Percentiles rank a stretch among this genome's conserved stretches.
phyloP scores from a whole-genome alignment of 2,113 vertebrate genomes.

The Hepsetus odoe region DNA sequence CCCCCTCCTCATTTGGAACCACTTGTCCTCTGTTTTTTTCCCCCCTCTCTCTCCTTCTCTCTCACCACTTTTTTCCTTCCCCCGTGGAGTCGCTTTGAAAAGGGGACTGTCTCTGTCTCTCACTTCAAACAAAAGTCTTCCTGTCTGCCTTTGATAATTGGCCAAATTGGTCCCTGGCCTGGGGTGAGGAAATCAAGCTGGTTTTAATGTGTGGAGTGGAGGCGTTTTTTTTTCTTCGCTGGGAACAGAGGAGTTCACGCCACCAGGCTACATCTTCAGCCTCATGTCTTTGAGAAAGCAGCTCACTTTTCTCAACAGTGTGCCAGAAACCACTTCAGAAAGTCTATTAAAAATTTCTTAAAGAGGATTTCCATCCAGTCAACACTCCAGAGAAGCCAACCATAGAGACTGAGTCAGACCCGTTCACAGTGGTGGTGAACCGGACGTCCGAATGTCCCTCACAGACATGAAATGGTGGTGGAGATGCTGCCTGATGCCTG shows the following conservation, averaged over 20 bases:
- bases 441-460: no score
- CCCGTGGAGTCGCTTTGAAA: conserved; percentile 68
- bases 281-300: not conserved
- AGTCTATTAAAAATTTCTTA: no score
- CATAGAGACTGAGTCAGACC: no score
- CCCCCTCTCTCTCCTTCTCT: conserved; percentile 59
- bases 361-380: no score
- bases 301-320: no score
- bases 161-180: conserved; percentile 75
- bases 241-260: conserved; percentile 12
- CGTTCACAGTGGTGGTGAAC: no score
- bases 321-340: no score
- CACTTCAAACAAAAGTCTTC: conserved; percentile 67
- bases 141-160: conserved; percentile 70
- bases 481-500: no score
- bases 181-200: conserved; percentile 70
- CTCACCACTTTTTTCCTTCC: conserved; percentile 60
- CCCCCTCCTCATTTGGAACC: conserved; percentile 35
- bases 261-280: not conserved
- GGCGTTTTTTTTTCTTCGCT: conserved; percentile 7
- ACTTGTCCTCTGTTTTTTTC: conserved; percentile 43
- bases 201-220: conserved; percentile 60
- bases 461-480: no score
- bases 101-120: conserved; percentile 39
- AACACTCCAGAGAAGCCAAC: no score